Conservation (phyloP, 2,888 invertebrate genomes). For the Drosophila aldrichi region DNA sequence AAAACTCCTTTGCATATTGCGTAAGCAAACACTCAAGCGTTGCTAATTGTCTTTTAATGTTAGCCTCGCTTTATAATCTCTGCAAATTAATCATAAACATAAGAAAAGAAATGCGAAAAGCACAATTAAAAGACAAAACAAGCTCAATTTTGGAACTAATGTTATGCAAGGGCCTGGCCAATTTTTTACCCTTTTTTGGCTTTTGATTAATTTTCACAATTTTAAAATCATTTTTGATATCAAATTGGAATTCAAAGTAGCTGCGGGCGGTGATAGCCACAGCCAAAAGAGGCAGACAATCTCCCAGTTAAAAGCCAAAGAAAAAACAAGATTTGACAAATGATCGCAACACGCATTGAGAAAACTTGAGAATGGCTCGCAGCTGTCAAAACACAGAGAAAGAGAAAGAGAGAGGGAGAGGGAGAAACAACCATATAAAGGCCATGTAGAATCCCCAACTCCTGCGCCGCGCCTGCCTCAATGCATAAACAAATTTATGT, state of each 20-base stretch:
- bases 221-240: constrained; percentile 26
- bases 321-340: constrained; percentile 54
- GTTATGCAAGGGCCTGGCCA: constrained; percentile 43
- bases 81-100: constrained; percentile 62
- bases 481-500: constrained; percentile 49
- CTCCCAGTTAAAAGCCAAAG: constrained; percentile 1
- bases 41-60: constrained; percentile 55
- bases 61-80: constrained; percentile 29
- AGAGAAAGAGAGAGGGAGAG: background rate
- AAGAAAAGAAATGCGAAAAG: constrained; percentile 29
- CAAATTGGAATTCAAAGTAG: constrained; percentile 20
- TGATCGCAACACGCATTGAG: constrained; percentile 27
- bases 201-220: constrained; percentile 48
- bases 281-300: constrained; percentile 21
- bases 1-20: constrained; percentile 37
- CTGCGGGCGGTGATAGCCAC: constrained; percentile 55
- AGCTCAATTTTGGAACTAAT: constrained; percentile 23
- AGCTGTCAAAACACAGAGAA: constrained; percentile 44
- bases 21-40: constrained; percentile 15
- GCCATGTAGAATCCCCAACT: constrained; percentile 33
- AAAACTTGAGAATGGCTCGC: constrained; percentile 42
- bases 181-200: constrained; percentile 15
- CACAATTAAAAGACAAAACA: constrained; percentile 10
- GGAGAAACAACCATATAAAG: constrained; percentile 6
- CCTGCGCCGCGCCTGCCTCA: background rate